Percentiles rank a stretch among this genome's conserved stretches.
These are phyloP conservation scores for Carduelis carduelis DNA, from an alignment of 2,797 vertebrate genomes.

Conservation along the genomic window DNA sequence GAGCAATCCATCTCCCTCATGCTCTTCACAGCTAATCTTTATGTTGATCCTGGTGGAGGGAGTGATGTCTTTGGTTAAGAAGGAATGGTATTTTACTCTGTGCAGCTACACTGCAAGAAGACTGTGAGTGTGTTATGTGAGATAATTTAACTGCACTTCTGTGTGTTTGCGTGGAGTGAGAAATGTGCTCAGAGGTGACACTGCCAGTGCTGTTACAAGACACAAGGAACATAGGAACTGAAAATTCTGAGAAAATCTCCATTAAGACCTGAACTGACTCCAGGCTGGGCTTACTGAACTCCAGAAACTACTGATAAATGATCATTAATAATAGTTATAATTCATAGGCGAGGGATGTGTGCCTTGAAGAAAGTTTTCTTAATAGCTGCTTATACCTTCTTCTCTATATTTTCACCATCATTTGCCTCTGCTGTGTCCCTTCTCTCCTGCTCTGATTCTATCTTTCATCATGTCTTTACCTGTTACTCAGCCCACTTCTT, in stretches of 20 bases:
- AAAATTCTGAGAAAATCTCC: not conserved
- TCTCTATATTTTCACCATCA: not conserved
- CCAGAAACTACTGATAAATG: not conserved
- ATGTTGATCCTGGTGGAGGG: not conserved
- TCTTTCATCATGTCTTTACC: not conserved
- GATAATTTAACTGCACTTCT: not conserved
- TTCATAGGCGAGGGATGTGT: not conserved
- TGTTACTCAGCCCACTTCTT: not conserved
- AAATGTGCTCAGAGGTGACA: not conserved
- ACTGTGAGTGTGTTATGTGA: not conserved
- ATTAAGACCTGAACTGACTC: not conserved
- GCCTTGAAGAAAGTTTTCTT: not conserved
- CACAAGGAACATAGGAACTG: not conserved
- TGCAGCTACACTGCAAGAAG: not conserved
- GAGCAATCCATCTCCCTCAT: not conserved
- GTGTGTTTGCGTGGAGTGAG: not conserved
- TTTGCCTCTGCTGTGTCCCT: not conserved
- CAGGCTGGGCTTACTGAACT: not conserved
- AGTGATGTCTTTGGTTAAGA: not conserved
- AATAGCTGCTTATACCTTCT: not conserved
- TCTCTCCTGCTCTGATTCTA: not conserved
- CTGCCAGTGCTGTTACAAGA: not conserved
- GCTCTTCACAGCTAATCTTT: not conserved
- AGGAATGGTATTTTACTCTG: not conserved
- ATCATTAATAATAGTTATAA: rapidly evolving